Percentiles rank a stretch among this genome's conserved stretches.
Conservation (phyloP, 2,797 vertebrate species). For the Petrocephalus sullivani region DNA sequence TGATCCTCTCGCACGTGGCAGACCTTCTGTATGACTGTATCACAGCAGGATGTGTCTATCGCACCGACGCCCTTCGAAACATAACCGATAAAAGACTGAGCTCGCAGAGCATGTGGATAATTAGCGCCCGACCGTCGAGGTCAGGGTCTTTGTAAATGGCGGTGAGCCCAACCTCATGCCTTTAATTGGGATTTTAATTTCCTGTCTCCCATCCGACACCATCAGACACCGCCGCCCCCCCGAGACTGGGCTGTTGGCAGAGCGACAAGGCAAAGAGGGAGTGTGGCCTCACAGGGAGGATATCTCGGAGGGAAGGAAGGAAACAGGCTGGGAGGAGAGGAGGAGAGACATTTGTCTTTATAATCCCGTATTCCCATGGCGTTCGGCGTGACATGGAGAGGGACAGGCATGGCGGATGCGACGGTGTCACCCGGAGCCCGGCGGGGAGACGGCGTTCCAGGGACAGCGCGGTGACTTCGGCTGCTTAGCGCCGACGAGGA, state of each 20-base stretch:
- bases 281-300: constrained; percentile 32
- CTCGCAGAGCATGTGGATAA: constrained; percentile 93
- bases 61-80: constrained; percentile 91
- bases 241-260: constrained; percentile 36
- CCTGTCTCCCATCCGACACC: constrained; percentile 98
- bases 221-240: constrained; percentile 99
- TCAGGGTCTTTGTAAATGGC: constrained; percentile 98
- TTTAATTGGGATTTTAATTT: constrained; percentile 99
- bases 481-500: constrained; percentile 31
- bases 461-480: not conserved
- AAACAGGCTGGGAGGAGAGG: constrained; percentile 45
- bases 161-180: constrained; percentile 96
- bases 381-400: constrained; percentile 27
- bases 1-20: constrained; percentile 76
- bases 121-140: constrained; percentile 95
- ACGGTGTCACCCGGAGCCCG: constrained; percentile 55
- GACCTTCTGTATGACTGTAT: constrained; percentile 69
- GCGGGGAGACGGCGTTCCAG: constrained; percentile 44
- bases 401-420: constrained; percentile 29
- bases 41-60: constrained; percentile 89
- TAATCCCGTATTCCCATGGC: constrained; percentile 48
- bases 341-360: constrained; percentile 61
- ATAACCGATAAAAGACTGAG: constrained; percentile 91
- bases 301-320: constrained; percentile 41
- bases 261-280: not conserved